Conservation (phyloP, 2,888 invertebrate species). For the Nomada fabriciana region DNA sequence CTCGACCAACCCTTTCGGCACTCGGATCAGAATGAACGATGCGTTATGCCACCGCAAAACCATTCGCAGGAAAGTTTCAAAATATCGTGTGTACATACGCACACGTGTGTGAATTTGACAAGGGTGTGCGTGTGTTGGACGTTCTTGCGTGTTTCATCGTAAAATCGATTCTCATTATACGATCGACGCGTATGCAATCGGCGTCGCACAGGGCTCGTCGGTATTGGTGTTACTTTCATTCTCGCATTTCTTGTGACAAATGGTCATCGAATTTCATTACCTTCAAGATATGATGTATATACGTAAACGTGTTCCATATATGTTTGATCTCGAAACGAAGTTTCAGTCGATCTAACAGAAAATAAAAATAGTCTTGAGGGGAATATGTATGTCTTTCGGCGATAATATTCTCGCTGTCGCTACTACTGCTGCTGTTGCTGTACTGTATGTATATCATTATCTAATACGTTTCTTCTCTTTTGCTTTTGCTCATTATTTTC, state of each 20-base stretch:
- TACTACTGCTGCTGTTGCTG: conserved; percentile 27
- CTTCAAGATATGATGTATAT: not conserved
- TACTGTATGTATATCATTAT: not conserved
- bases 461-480: not conserved
- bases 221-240: conserved; percentile 19
- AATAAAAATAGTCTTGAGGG: conserved; percentile 1
- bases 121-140: conserved; percentile 1
- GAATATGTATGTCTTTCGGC: not conserved
- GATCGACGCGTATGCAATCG: conserved; percentile 48
- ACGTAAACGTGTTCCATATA: not conserved
- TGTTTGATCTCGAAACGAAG: conserved; percentile 4
- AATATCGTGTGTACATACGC: conserved; percentile 26
- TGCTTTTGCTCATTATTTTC: not conserved
- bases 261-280: conserved; percentile 15
- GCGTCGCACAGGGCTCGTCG: not conserved
- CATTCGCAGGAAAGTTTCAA: conserved; percentile 42
- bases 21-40: not conserved
- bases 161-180: conserved; percentile 55
- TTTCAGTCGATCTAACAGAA: not conserved
- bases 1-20: not conserved
- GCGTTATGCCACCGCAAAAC: not conserved
- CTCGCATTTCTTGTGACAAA: conserved; percentile 1
- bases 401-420: conserved; percentile 11
- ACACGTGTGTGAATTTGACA: conserved; percentile 3
- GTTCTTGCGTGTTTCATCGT: conserved; percentile 29